phyloP scores from a whole-genome alignment of 2,113 vertebrate species.

The Sander vitreus region DNA sequence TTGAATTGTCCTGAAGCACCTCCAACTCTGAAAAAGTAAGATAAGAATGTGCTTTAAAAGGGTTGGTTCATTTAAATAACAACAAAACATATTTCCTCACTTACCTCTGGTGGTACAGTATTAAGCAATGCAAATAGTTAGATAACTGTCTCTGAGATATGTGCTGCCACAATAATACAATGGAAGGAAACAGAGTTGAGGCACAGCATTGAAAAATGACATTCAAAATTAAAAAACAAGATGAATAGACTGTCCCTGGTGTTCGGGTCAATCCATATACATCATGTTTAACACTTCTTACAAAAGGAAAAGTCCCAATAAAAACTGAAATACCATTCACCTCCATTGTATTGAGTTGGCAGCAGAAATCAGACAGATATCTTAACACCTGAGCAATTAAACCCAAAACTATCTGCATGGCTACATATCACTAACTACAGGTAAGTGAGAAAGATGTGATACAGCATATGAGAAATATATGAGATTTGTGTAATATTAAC shows the following conservation, averaged over 20 bases:
- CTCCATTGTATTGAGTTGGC: neutral
- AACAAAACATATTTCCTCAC: neutral
- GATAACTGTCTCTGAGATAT: neutral
- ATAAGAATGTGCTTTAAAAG: slow-evolving; percentile 18
- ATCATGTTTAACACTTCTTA: neutral
- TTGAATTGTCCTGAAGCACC: slow-evolving; percentile 68
- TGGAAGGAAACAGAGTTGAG: neutral
- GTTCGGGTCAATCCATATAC: neutral
- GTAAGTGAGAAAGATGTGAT: neutral
- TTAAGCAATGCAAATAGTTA: neutral
- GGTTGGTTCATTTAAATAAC: slow-evolving; percentile 1
- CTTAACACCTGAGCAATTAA: neutral
- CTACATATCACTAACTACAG: neutral
- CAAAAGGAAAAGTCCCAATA: neutral
- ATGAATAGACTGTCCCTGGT: neutral
- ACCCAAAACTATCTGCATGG: slow-evolving; percentile 2
- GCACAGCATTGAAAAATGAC: neutral
- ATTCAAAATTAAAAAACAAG: neutral
- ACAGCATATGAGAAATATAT: neutral
- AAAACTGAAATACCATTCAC: slow-evolving; percentile 4
- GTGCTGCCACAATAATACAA: neutral
- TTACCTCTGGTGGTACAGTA: neutral
- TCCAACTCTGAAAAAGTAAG: slow-evolving; percentile 73
- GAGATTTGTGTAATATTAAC: neutral
- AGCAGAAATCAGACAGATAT: neutral